Evolutionary conservation across 2,797 vertebrate species (phyloP), one percentile per base, ranked within the genome.

Genomic region (Anniella stebbinsi): DNA sequence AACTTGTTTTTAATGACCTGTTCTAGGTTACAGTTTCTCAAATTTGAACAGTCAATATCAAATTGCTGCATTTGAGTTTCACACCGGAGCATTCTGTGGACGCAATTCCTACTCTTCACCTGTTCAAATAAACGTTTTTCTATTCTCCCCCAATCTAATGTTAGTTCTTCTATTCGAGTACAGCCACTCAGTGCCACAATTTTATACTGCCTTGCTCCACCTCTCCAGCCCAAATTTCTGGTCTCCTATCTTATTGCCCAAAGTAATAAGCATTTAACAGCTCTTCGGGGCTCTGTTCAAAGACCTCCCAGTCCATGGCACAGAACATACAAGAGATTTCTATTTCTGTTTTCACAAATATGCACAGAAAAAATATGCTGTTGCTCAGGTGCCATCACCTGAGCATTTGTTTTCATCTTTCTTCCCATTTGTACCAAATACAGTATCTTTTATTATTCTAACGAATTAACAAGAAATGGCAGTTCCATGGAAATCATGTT

Each of bases 381-480:
- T 63, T 13, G 0, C 87, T 87, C 57, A 21, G 10, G 57, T 9
- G 1, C 1, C 2, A 54, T 66, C 69, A 23, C n/a, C n/a, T n/a
- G n/a, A n/a, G 1, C 75, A 33, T 3, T 88, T 23, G 67, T 48
- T 2, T 90, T 78, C 89, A 4, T 73, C 38, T 2, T 25, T 91
- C 48, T 85, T 88, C 91, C 73, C 57, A 77, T 86, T 82, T 92
- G 60, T 89, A 93, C 84, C 90, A 93, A 89, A 85, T 54, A 90
- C 15, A 51, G 17, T 11, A 92, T 92, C 66, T 93, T 93, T 91
- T 92, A 93, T 96, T 93, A 95, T 76, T 87, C 90, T 94, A 95
- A 96, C 94, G 96, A 96, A 95, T 96, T 95, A 96, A 96, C 76
- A 80, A 94, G 91, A 93, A 90, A 93, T 95, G 94, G 94, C 91